Conservation (phyloP, 2,113 vertebrate genomes). For the Dinomys branickii region DNA sequence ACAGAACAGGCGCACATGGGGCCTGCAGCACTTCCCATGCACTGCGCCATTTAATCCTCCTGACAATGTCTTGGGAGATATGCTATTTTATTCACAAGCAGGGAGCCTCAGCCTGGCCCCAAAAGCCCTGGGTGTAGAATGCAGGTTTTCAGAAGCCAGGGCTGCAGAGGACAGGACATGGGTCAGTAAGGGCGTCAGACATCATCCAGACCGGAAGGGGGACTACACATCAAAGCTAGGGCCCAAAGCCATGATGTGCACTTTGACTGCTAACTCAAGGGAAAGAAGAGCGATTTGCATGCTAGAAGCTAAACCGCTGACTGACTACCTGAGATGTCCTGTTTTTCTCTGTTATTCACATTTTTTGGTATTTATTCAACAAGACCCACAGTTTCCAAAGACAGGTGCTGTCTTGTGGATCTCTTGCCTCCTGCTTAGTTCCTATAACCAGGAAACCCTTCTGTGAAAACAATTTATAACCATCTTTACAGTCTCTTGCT, state of each 20-base stretch:
- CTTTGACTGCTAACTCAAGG: no score
- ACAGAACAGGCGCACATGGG: fast-evolving
- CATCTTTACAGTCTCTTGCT: not conserved
- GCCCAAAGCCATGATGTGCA: not conserved
- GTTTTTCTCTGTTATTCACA: not conserved
- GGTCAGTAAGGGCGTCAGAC: not conserved
- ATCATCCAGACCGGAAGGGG: not conserved
- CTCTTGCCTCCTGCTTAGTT: not conserved
- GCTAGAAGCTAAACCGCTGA: no score
- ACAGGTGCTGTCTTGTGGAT: fast-evolving
- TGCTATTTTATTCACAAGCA: not conserved
- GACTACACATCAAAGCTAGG: not conserved
- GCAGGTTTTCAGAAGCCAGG: not conserved
- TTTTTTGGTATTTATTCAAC: not conserved
- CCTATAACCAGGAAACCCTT: not conserved
- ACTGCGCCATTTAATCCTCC: no score
- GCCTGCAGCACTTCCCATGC: not conserved
- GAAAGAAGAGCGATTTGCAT: not conserved
- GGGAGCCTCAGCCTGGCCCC: not conserved
- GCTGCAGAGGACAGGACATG: not conserved
- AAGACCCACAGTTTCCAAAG: not conserved
- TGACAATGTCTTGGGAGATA: fast-evolving
- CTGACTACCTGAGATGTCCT: not conserved
- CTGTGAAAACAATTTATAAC: not conserved
- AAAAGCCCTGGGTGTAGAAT: not conserved